Base-by-base conservation (phyloP, 2,797 vertebrate genomes). In the Knipowitschia caucasica region DNA sequence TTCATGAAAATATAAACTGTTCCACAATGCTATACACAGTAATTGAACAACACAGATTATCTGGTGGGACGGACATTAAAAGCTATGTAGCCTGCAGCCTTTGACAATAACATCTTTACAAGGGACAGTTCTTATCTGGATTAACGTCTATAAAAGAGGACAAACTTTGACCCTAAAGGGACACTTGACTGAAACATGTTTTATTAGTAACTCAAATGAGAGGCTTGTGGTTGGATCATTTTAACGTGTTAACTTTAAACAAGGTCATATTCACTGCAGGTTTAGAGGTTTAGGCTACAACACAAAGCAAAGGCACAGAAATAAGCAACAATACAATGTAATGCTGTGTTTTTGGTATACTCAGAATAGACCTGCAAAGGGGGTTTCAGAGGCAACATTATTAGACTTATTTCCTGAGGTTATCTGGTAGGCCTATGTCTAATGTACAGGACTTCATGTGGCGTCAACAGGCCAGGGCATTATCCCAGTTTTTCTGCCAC, bases 381-480 rank as follows among this genome's bases (percentile, higher is more conserved):
- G 2, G 59, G 64, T 63, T 65, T 51, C 56, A 64, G 54, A 69
- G 64, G 29, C 36, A 20, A 18, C 35, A 15, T 17, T n/a, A n/a
- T n/a, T 66, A 67, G 38, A 62, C 47, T 57, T 2, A 59, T 64
- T 67, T 69, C 58, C 64, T 66, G 63, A 73, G 64, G 34, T 67
- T 63, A 53, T 23, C 15, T 1, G 23, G 47, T 49, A 47, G 23
- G 24, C 9, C 56, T 7, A 33, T 29, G n/a, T n/a, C n/a, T n/a
- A n/a, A 33, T 29, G 18, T 17, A 40, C 21, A 14, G 35, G 45
- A 35, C 33, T 18, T 51, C 49, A 11, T 18, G 43, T 27, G 14
- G 36, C 38, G 61, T 39, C 59, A 7, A 23, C 44, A 42, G 34
- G 46, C 50, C 34, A 50, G 57, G 20, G 23, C 51, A 42, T 34